phyloP scores from a whole-genome alignment of 2,113 vertebrate species.

The Gasterosteus aculeatus region DNA sequence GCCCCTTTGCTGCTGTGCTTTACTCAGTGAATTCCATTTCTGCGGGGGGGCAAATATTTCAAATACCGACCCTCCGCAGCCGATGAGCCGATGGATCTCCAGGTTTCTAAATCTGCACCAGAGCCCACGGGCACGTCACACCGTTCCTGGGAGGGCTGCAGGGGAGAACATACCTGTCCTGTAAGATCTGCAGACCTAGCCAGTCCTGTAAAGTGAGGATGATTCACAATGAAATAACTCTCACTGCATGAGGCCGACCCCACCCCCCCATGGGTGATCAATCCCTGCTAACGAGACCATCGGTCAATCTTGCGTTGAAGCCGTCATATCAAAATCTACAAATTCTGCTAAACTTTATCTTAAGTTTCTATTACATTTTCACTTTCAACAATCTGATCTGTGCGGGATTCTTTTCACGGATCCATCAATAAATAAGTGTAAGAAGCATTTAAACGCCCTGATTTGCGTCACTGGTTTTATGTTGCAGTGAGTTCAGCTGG shows the following conservation, averaged over 20 bases:
- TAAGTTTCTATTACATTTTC: not conserved
- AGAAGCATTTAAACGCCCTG: constrained; percentile 60
- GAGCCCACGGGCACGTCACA: too few species aligned
- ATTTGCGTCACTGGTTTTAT: constrained; percentile 71
- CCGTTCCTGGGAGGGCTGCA: constrained; percentile 1
- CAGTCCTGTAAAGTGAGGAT: not conserved
- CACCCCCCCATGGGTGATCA: too few species aligned
- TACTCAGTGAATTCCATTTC: constrained; percentile 9
- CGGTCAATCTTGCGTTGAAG: too few species aligned
- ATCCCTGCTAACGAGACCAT: not conserved
- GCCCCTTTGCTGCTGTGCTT: constrained; percentile 32
- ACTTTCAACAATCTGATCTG: not conserved
- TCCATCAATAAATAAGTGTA: constrained; percentile 75
- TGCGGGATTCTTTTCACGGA: constrained; percentile 13
- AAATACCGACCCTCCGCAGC: not conserved
- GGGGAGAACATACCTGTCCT: constrained; percentile 47
- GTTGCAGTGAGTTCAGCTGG: constrained; percentile 66
- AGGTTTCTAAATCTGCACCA: too few species aligned
- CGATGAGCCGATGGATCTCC: too few species aligned
- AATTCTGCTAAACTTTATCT: too few species aligned
- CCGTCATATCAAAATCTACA: too few species aligned
- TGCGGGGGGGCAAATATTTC: constrained; percentile 1
- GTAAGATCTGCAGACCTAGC: constrained; percentile 55
- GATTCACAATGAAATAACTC: constrained; percentile 5
- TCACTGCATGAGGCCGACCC: constrained; percentile 7